Evolutionary conservation across 2,797 vertebrate species (phyloP), one percentile per base, ranked within the genome.

Genomic region (Pogonophryne albipinna): DNA sequence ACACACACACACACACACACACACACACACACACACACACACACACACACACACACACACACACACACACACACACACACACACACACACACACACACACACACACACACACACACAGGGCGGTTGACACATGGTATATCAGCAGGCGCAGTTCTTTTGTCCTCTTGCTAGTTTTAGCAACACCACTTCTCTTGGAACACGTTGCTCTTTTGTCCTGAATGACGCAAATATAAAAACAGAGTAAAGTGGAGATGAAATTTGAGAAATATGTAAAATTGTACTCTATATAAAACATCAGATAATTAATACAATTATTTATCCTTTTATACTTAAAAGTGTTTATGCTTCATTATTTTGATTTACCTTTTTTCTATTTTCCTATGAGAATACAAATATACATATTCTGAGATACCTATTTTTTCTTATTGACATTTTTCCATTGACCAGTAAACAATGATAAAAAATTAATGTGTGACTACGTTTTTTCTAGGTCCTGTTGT

Each of bases 141-240:
- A 92, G 93, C 92, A 92, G 92, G 92, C 78, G 51, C 82, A 87
- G 86, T 83, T 92, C 90, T 94, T 92, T 93, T 92, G 90, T 92
- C 83, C 85, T 90, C 84, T 86, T 86, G 77, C 78, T 90, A 87
- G 87, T 90, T 92, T 91, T 72, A 91, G 83, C 80, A 76, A 79
- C 82, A 71, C 57, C 68, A 85, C 71, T 73, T 68, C 76, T 90
- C 82, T 91, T 91, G 81, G 88, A 92, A 79, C 89, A 83, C 67
- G 11, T 70, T 57, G 51, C 4, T 80, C 85, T 92, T 89, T 90
- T 92, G 86, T 91, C 76, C 77, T 56, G 59, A 74, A 74, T 62
- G 53, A 88, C 12, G 71, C 70, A 70, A 64, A 70, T 65, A 51
- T 61, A 53, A 46, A 68, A 75, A 31, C 13, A 45, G 12, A 72